Evolutionary conservation across 2,888 invertebrate genomes (phyloP), one percentile per base, ranked within the genome.

Genomic region (Coelinius sp.): DNA sequence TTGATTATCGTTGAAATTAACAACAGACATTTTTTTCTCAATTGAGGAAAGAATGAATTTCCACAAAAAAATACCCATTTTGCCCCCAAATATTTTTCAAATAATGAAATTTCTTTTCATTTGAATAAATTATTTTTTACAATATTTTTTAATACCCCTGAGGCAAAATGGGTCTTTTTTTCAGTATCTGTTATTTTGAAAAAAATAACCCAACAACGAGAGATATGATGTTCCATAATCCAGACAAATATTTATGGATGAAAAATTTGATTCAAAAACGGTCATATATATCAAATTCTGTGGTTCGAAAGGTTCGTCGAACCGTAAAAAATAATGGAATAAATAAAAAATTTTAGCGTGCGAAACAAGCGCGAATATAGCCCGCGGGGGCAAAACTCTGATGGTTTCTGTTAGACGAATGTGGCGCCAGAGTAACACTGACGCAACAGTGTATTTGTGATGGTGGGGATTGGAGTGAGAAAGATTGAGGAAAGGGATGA

Each of bases 351-450:
- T 14, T 59, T 31, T 22, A n/a, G 35, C 59, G 46, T 46, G 59
- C 62, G 66, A 71, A 71, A 71, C 62, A 67, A 67, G 31, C 46
- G 66, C 62, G 62, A 71, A 66, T 66, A 71, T 66, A 65, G 46
- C 56, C 59, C 46, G 14, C 67, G 25, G 25, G 25, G 25, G 25
- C 35, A 59, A 70, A 70, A 59, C 38, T 71, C 46, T 44, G 53
- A 6, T 64, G 44, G 56, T 31, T n/a, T 14, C 68, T 69, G 70
- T 76, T 66, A 82, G 81, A 84, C 81, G 77, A 79, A 83, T 82
- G 82, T 82, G 84, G 83, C 84, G 84, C 84, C 84, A 81, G 78
- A 77, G 80, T 80, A 80, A 76, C 81, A 80, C 83, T 83, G 84
- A 84, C 84, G 84, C 83, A 84, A 84, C 84, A 83, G 59, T 82